Conservation (phyloP, 2,797 vertebrate species). For the Pygocentrus nattereri region DNA sequence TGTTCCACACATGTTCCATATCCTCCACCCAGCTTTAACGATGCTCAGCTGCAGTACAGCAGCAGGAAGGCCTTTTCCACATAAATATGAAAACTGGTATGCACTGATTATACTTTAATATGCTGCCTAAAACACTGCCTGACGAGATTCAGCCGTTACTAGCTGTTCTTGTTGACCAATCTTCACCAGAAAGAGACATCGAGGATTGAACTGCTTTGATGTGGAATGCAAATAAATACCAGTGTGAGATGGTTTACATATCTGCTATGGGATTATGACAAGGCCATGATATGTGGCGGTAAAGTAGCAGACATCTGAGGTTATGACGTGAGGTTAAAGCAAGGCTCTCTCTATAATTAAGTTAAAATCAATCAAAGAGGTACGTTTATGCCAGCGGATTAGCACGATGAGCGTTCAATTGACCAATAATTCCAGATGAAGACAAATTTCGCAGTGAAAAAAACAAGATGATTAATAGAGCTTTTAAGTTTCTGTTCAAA, state of each 20-base stretch:
- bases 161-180: neutral
- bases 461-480: too few relatives aligned
- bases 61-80: neutral
- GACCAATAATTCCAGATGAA: neutral
- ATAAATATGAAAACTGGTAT: neutral
- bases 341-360: neutral
- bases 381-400: neutral
- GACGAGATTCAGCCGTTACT: neutral
- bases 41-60: neutral
- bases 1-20: conserved; percentile 20
- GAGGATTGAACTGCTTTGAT: neutral
- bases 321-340: neutral
- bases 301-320: neutral
- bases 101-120: neutral
- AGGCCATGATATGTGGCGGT: neutral
- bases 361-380: neutral
- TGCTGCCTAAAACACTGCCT: neutral
- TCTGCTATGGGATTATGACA: neutral
- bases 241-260: neutral
- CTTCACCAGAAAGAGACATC: neutral
- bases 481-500: too few relatives aligned
- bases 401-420: neutral
- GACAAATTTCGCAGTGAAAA: too few relatives aligned
- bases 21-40: conserved; percentile 27
- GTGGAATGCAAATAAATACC: neutral